Conservation (phyloP, 1,140 invertebrate species). For the Drosophila nigromelanica region DNA sequence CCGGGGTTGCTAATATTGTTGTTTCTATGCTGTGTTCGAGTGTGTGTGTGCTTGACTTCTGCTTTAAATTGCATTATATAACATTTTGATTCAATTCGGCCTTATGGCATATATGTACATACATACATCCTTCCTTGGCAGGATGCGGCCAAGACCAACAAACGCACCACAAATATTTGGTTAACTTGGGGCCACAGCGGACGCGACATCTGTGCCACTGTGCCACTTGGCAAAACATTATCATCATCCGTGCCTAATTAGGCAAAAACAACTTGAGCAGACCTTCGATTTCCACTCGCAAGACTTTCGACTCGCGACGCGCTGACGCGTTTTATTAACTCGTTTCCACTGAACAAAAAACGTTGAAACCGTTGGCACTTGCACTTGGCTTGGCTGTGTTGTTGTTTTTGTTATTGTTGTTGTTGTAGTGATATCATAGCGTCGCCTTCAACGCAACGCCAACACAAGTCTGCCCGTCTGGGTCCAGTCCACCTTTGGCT, state of each 20-base stretch:
- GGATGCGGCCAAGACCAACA: too few species aligned
- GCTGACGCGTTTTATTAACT: slow-evolving; percentile 21
- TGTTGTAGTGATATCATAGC: slow-evolving; percentile 21
- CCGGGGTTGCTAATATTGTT: slow-evolving; percentile 24
- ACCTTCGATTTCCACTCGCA: background rate
- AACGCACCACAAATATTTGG: too few species aligned
- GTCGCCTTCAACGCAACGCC: slow-evolving; percentile 1
- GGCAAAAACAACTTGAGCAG: slow-evolving; percentile 26
- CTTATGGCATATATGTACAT: too few species aligned
- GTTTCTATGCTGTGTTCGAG: background rate
- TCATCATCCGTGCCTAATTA: slow-evolving; percentile 26
- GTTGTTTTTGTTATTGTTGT: background rate
- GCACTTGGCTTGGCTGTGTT: background rate
- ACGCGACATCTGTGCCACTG: too few species aligned
- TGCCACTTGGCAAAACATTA: background rate
- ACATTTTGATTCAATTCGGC: slow-evolving; percentile 1
- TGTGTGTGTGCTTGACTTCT: background rate
- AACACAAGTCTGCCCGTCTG: slow-evolving; percentile 3
- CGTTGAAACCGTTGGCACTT: background rate
- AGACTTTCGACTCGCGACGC: slow-evolving; percentile 3
- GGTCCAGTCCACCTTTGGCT: too few species aligned
- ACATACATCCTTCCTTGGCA: background rate
- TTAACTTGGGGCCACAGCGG: too few species aligned
- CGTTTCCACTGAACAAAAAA: background rate
- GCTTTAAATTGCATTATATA: slow-evolving; percentile 10